phyloP scores from a whole-genome alignment of 2,888 invertebrate genomes.

The Mylabris sibirica region DNA sequence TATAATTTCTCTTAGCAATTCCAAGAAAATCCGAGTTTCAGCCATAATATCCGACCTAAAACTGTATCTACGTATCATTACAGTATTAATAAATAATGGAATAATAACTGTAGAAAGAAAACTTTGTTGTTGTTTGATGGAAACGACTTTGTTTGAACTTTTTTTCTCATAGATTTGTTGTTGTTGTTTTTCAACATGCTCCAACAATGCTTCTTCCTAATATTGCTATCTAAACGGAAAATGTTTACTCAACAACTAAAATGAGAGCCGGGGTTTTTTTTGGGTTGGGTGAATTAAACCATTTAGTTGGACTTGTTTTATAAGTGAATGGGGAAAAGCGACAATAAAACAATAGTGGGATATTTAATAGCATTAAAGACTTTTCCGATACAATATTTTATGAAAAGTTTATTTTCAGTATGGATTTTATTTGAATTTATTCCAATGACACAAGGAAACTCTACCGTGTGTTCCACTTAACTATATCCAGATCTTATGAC shows the following conservation, averaged over 20 bases:
- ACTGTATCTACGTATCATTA: neutral
- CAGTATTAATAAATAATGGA: slow-evolving; percentile 12
- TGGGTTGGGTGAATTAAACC: no score
- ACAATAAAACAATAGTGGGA: slow-evolving; percentile 3
- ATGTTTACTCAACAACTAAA: neutral
- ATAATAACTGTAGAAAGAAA: neutral
- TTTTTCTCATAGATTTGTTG: neutral
- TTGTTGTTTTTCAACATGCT: neutral
- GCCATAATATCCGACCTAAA: neutral
- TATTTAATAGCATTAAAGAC: neutral
- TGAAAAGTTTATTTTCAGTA: slow-evolving; percentile 2
- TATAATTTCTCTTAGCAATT: neutral
- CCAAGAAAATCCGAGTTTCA: neutral
- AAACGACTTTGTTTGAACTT: neutral
- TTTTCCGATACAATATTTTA: slow-evolving; percentile 19
- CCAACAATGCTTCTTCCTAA: no score
- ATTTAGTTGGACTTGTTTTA: neutral
- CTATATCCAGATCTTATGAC: no score
- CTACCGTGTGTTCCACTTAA: no score
- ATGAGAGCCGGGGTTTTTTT: no score
- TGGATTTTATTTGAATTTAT: slow-evolving; percentile 13
- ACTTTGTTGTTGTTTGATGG: slow-evolving; percentile 5
- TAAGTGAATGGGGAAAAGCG: neutral
- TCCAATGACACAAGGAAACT: neutral
- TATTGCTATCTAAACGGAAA: neutral